Base-by-base conservation (phyloP, 2,888 invertebrate genomes). In the Mechanitis messenoides region DNA sequence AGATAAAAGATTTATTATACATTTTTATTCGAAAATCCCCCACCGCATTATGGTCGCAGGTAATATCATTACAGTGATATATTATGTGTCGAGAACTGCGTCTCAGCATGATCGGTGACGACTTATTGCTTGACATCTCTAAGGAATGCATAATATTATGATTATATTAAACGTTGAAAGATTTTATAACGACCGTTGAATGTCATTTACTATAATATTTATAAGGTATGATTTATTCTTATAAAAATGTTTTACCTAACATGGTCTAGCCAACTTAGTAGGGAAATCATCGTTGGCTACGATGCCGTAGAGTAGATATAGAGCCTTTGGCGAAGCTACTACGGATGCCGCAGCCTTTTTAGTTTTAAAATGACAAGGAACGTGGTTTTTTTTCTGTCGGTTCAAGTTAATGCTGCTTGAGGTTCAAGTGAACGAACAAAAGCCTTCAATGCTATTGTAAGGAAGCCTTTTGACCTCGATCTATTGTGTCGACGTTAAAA, bases 1-100 rank as follows among this genome's bases (percentile, higher is more conserved):
- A 6, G 38, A 6, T 38, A 38, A 6, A 38, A 38, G 38, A 42
- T 42, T 7, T 7, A 9, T 42, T 42, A 42, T 6, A 7, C 42
- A 42, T 42, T 9, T 42, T 42, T 9, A 9, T 42, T 42, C 42
- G 42, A 9, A 42, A 42, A 42, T 42, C 42, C 31, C 20, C 7
- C 9, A 50, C 9, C 50, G 28, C 3, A 9, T 9, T n/a, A 50
- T 31, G 11, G 31, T 50, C 50, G 31, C 65, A 61, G 60, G 72
- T 70, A 73, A 72, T 79, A 50, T 76, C 76, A 70, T 71, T 70
- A 69, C 69, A 62, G 75, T 81, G 78, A 81, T 80, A 76, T 79
- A 81, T 81, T 75, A 77, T 74, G 74, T 68, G 59, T 59, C 59
- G 59, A 56, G 61, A 60, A 53, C 58, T 42, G 54, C 59, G 60